phyloP scores from a whole-genome alignment of 2,797 vertebrate species.

The Falco peregrinus region DNA sequence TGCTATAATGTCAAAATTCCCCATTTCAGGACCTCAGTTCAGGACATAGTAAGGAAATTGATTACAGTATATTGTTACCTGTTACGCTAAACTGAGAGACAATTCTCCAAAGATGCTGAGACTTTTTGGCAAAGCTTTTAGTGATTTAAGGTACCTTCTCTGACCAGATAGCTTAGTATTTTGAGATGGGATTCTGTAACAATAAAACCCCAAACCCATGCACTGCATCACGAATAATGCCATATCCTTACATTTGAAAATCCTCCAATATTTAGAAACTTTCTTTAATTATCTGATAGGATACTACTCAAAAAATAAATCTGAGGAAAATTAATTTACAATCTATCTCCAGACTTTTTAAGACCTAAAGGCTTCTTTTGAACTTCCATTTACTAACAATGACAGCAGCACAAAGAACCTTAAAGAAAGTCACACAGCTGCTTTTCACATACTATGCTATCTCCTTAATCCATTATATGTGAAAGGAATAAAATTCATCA shows the following conservation, averaged over 20 bases:
- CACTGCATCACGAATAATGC: background rate
- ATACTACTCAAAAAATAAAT: background rate
- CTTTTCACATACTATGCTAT: background rate
- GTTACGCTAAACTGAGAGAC: background rate
- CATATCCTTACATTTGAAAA: background rate
- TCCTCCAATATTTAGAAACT: background rate
- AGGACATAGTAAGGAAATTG: background rate
- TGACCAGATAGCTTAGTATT: background rate
- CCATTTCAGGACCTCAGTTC: background rate
- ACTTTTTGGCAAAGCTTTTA: background rate
- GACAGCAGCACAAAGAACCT: background rate
- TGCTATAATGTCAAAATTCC: background rate
- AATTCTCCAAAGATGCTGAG: background rate
- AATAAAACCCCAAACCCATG: background rate
- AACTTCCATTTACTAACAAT: background rate
- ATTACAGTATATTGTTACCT: background rate
- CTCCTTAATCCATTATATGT: background rate
- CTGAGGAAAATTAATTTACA: background rate
- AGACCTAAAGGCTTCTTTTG: background rate
- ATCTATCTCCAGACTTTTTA: background rate
- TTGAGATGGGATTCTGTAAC: background rate
- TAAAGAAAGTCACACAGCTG: background rate
- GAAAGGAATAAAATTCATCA: background rate
- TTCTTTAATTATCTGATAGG: background rate
- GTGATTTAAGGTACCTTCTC: background rate